Base-by-base conservation (phyloP, 2,797 vertebrate species). In the Clarias platycephalus region DNA sequence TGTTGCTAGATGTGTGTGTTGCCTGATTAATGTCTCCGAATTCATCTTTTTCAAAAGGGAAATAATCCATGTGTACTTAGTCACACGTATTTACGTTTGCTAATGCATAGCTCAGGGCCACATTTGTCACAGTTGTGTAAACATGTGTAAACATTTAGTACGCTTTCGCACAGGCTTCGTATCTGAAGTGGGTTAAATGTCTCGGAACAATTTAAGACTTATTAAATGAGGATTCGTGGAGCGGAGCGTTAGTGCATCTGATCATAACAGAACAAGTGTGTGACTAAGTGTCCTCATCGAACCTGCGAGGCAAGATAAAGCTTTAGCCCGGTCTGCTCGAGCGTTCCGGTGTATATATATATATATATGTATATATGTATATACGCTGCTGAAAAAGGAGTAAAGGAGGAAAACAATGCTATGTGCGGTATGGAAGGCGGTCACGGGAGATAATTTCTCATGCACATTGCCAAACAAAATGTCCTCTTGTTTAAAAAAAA, bases 401-500 rank as follows among this genome's bases (percentile, higher is more conserved):
- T 66, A 83, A 86, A 74, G 86, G 83, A 84, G 67, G 75, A 55
- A 85, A 82, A 88, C 77, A 86, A 80, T 82, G 86, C 86, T 81
- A 87, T 24, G 67, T 49, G 88, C 90, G 89, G 88, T 91, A 90
- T 89, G 91, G 31, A 74, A 88, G 82, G 79, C 60, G 86, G 88
- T 85, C 44, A 75, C 0, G 26, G 88, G 85, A 80, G 89, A 84
- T 89, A 26, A 89, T 91, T 93, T 89, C 89, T 93, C 91, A 91
- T 85, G 82, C 31, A 83, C 64, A 82, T 85, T 90, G 92, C 92
- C 92, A 94, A 93, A 91, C 89, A 89, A 93, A 90, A 90, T 88
- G 90, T 87, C 87, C 91, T 91, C 92, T 90, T 92, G 90, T 90
- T 91, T 89, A 87, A 88, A 88, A 92, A 87, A 88, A 88, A 92